phyloP scores from a whole-genome alignment of 2,888 invertebrate species.

The Drosophila fungiperda region DNA sequence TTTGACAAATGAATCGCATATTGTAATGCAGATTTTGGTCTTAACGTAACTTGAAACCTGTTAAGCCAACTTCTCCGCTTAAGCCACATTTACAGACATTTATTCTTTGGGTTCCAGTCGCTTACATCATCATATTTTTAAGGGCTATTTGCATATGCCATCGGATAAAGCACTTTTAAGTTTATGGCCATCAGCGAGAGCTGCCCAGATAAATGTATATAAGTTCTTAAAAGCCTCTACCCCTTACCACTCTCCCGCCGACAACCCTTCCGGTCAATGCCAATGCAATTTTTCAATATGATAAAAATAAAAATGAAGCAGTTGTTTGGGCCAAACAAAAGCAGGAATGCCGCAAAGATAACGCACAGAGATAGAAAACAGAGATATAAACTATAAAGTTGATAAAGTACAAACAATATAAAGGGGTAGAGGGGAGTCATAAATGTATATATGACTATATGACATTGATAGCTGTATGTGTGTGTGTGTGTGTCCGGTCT shows the following conservation, averaged over 20 bases:
- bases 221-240: slow-evolving; percentile 57
- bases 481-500: slow-evolving; percentile 38
- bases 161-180: slow-evolving; percentile 57
- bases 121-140: slow-evolving; percentile 45
- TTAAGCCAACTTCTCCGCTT: slow-evolving; percentile 30
- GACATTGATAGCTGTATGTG: slow-evolving; percentile 71
- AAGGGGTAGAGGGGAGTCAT: slow-evolving; percentile 1
- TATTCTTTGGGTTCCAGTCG: background rate
- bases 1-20: slow-evolving; percentile 64
- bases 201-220: slow-evolving; percentile 39
- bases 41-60: slow-evolving; percentile 51
- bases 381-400: slow-evolving; percentile 77
- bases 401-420: slow-evolving; percentile 58
- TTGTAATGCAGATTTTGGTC: slow-evolving; percentile 72
- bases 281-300: slow-evolving; percentile 70
- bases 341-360: slow-evolving; percentile 32
- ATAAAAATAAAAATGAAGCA: slow-evolving; percentile 34
- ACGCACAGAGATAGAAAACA: slow-evolving; percentile 59
- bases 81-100: slow-evolving; percentile 10
- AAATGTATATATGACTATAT: slow-evolving; percentile 53
- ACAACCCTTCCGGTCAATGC: slow-evolving; percentile 18
- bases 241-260: slow-evolving; percentile 7
- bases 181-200: slow-evolving; percentile 42
- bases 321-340: slow-evolving; percentile 28
- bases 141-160: slow-evolving; percentile 52